Base-by-base conservation (phyloP, 2,888 invertebrate species). In the Brachyptera risi region DNA sequence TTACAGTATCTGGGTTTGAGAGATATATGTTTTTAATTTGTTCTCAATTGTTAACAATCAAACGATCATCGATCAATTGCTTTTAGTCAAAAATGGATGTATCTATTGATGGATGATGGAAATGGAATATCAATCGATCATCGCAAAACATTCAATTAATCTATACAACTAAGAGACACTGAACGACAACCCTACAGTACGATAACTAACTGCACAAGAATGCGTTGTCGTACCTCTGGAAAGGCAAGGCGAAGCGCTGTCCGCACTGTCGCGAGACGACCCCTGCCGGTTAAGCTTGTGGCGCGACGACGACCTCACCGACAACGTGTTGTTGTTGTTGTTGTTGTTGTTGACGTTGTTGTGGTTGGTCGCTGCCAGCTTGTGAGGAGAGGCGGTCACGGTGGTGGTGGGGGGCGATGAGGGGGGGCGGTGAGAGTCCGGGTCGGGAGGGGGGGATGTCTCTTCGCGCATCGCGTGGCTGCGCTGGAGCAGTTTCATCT, bases 381-480 rank as follows among this genome's bases (percentile, higher is more conserved):
- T 73, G 70, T 13, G 67, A 67, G 40, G 68, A 66, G 54, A 72
- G 73, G 60, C 74, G 73, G 65, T 21, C 15, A 15, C 13, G 15
- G 26, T 51, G 64, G 73, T 73, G n/a, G 58, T 71, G 71, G 59
- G 66, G 64, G 59, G 69, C 59, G 58, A 63, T 66, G 47, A 42
- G 71, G 72, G 26, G 71, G 68, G 67, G 26, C 73, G 66, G 23
- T 73, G 74, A 24, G 74, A 67, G 69, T 75, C 69, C 42, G 71
- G 72, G 67, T 73, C 75, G 35, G 74, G 75, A 24, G 77, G 76
- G 13, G 78, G 76, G 5, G 76, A 77, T 67, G 89, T 84, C 65
- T 91, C 87, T 75, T 94, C 94, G 72, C 92, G 84, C 80, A 94
- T 88, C 65, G 94, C 95, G 79, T 92, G 90, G 72, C 93, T 92